Conservation (phyloP, 35 echinoderm and acorn worm species). For the Chiridota heheva region DNA sequence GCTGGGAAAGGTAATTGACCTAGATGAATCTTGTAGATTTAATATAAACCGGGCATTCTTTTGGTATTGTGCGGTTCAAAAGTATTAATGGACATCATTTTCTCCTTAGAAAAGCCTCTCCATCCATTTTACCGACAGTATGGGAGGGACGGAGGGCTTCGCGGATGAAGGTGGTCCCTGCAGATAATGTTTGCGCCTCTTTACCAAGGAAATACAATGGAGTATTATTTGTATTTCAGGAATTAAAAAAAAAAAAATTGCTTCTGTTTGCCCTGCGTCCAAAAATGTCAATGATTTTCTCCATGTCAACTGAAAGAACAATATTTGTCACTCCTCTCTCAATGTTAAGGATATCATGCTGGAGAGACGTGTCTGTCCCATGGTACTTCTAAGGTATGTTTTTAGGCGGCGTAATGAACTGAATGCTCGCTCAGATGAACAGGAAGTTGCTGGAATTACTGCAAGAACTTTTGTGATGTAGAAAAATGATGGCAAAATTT, state of each 20-base stretch:
- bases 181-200: constrained; percentile 4
- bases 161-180: constrained; percentile 22
- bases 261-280: not conserved
- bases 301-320: not conserved
- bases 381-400: not conserved
- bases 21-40: not conserved
- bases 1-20: too few relatives aligned
- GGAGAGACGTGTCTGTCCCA: constrained; percentile 16
- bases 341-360: not conserved
- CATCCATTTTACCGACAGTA: constrained; percentile 8
- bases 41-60: constrained; percentile 9
- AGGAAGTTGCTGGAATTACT: constrained; percentile 25
- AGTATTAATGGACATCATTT: not conserved
- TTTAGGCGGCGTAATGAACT: constrained; percentile 17
- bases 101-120: not conserved
- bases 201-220: not conserved
- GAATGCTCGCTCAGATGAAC: constrained; percentile 1
- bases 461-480: not conserved
- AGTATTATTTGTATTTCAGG: not conserved
- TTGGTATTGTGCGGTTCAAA: constrained; percentile 14
- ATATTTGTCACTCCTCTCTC: not conserved
- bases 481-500: not conserved
- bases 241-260: constrained; percentile 3
- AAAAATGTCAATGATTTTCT: constrained; percentile 22
- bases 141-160: constrained; percentile 2